Base-by-base conservation (phyloP, 2,797 vertebrate species). In the Orestias chungarensis region DNA sequence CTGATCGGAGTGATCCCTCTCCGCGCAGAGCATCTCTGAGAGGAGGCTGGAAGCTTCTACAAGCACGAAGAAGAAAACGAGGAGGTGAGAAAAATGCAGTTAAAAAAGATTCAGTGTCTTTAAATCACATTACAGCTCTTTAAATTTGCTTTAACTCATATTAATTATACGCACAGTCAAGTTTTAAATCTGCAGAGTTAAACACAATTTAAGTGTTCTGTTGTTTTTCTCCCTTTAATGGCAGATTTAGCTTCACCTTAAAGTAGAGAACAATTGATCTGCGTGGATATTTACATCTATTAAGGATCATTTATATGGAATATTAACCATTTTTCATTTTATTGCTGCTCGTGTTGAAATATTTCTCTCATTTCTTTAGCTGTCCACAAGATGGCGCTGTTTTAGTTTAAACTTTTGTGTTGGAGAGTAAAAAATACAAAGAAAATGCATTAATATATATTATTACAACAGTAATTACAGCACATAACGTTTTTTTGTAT, bases 61-160 rank as follows among this genome's bases (percentile, higher is more conserved):
- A 47, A 80, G 67, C 75, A 87, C 77, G 82, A 91, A 88, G 73
- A 88, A 68, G 74, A 75, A 64, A 64, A 52, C 62, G 50, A 77
- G 65, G 75, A 87, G 91, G 92, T 92, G 80, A 93, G 91, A 80
- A 82, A 78, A 78, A 80, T 17, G 71, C 83, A 78, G 64, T 71
- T 78, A 57, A 20, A 76, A 35, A 46, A 1, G 0, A 33, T 40
- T 35, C 35, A 31, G 52, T 0, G 0, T 33, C 35, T 66, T 25
- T 20, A 6, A 0, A 11, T 2, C 1, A 35, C 0, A 29, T 35
- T 15, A 23, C 42, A 49, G 0, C 2, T 23, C 6, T 8, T 1
- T 11, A 27, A n/a, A 43, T 0, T 0, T 0, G 1, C 0, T 25
- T 3, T 44, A 0, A 46, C n/a, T n/a, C n/a, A n/a, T n/a, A n/a